A percentile compares a stretch with the other conserved stretches of the same genome.
Evolutionary conservation across 1,140 invertebrate genomes (phyloP).

Genomic region (Bombus turneri): DNA sequence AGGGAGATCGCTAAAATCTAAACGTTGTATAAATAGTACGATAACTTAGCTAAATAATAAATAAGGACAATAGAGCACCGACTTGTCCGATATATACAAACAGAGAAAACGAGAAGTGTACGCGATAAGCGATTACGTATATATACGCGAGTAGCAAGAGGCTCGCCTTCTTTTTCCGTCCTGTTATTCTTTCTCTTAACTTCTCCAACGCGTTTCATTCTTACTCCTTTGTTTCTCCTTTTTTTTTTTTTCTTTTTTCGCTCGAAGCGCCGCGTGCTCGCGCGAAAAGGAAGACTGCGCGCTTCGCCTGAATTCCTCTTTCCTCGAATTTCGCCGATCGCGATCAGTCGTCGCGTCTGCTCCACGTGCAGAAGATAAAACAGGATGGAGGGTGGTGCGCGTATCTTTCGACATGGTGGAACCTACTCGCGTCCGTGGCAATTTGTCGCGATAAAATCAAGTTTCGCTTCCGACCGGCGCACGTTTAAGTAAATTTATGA

Average conservation of each 20-base stretch:
- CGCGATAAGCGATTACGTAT: constrained; percentile 28
- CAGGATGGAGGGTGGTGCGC: too few species aligned
- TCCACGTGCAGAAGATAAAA: not conserved
- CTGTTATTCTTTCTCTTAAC: not conserved
- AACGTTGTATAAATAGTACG: constrained; percentile 66
- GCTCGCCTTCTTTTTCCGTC: not conserved
- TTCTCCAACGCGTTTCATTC: too few species aligned
- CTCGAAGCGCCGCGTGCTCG: not conserved
- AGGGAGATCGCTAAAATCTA: not conserved
- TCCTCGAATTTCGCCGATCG: not conserved
- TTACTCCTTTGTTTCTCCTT: too few species aligned
- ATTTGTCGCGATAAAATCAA: not conserved
- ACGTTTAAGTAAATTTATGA: not conserved
- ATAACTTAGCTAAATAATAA: constrained; percentile 71
- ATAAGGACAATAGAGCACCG: constrained; percentile 58
- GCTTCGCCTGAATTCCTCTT: not conserved
- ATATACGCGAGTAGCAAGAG: constrained; percentile 15
- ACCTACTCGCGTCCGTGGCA: not conserved
- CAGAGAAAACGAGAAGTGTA: constrained; percentile 18
- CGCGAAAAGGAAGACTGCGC: constrained; percentile 58
- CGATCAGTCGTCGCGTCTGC: not conserved
- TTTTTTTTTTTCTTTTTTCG: not conserved
- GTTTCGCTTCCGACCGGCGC: not conserved
- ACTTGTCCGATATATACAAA: constrained; percentile 60
- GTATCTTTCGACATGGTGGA: too few species aligned